Percentiles rank a stretch among this genome's conserved stretches.
phyloP scores from a whole-genome alignment of 2,888 invertebrate genomes.

The Drosophila flavopinicola region DNA sequence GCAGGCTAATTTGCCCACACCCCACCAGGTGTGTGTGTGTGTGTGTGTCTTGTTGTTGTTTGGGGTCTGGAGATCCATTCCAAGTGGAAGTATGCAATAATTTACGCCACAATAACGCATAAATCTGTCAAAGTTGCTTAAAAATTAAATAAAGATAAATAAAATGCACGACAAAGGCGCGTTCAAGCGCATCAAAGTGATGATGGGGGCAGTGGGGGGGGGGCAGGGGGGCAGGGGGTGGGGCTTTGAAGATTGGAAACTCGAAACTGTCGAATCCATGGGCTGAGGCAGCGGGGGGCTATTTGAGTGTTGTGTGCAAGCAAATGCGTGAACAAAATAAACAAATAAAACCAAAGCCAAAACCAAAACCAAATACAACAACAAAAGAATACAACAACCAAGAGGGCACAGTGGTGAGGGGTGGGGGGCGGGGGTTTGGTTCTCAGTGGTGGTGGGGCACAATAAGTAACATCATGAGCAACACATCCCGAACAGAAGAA shows the following conservation, averaged over 20 bases:
- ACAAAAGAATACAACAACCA: conserved; percentile 3
- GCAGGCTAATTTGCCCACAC: conserved; percentile 62
- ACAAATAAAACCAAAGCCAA: conserved; percentile 46
- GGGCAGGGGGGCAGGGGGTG: neutral
- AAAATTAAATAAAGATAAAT: conserved; percentile 77
- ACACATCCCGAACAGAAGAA: neutral
- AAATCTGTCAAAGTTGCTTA: conserved; percentile 76
- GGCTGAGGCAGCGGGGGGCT: neutral
- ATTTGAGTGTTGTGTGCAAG: conserved; percentile 9
- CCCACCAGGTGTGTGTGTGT: neutral
- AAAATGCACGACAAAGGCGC: conserved; percentile 67
- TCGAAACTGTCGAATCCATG: conserved; percentile 33
- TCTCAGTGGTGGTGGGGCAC: neutral
- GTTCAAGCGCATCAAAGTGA: conserved; percentile 65
- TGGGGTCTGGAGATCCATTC: conserved; percentile 22
- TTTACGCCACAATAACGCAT: conserved; percentile 75
- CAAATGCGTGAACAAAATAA: conserved; percentile 52
- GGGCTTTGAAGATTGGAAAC: conserved; percentile 24
- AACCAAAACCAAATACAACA: conserved; percentile 29
- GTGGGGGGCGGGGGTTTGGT: neutral
- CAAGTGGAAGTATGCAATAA: conserved; percentile 61
- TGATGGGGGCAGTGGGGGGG: neutral
- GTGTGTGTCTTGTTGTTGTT: neutral
- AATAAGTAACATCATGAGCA: conserved; percentile 3
- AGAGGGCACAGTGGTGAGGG: neutral